Evolutionary conservation across 2,113 vertebrate species (phyloP), one percentile per base, ranked within the genome.

Genomic region (Ageneiosus marmoratus): DNA sequence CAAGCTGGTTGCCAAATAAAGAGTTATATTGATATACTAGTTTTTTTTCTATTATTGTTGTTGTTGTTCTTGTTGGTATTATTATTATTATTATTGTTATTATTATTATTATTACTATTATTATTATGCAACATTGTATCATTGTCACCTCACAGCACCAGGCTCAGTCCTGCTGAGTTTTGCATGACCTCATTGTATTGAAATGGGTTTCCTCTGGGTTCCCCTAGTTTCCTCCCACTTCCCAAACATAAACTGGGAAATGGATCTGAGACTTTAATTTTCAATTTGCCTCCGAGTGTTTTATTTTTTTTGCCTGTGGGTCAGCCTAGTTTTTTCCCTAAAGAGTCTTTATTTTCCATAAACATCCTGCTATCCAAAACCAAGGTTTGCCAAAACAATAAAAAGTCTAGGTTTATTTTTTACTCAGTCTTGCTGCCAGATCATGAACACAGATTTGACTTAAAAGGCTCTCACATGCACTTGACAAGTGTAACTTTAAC

Each of bases 1-100:
- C 91, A 93, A 94, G 94, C 92, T 94, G 93, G 93, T 94, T 94
- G 92, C 94, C 93, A 94, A 94, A 94, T 94, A 94, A 94, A 81
- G 84, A 86, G 84, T 82, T 87, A 87, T 84, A 87, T 85, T 87
- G 86, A 87, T 87, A 87, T 83, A 80, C 81, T 82, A 55, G 78
- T 83, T 48, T 83, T 83, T 48, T 83, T 63, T 79, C 58, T 50
- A 22, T 60, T 8, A n/a, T n/a, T n/a, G n/a, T n/a, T n/a, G n/a
- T n/a, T n/a, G n/a, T 53, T 76, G 27, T 70, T 81, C 67, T 75
- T 34, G 24, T 24, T 8, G 20, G 11, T n/a, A n/a, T n/a, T n/a
- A n/a, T n/a, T n/a, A n/a, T n/a, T n/a, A n/a, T n/a, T n/a, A n/a
- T n/a, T n/a, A n/a, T 80, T 55, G 15, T 16, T 65, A 41, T 12